Base-by-base conservation (phyloP, 2,888 invertebrate species). In the Catocala nupta region DNA sequence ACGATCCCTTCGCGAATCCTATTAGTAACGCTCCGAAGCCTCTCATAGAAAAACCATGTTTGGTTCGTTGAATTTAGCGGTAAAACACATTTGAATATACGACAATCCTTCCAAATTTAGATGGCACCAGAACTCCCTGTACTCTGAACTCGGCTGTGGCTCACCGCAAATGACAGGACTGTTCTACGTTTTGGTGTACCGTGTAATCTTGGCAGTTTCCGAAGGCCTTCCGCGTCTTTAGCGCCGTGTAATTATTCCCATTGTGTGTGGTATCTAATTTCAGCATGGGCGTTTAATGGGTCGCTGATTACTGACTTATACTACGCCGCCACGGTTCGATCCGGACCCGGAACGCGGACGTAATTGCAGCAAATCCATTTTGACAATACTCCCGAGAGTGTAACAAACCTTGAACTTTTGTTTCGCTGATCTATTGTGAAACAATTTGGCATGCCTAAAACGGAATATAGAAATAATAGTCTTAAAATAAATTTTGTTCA, bases 261-360 rank as follows among this genome's bases (percentile, higher is more conserved):
- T 85, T 87, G 82, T 83, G 80, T 82, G 77, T 75, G 77, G 81
- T 84, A 75, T 81, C 82, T 86, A 85, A 88, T 87, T 85, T 82
- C 81, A 78, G 84, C 80, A 86, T 90, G 86, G 92, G 88, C 88
- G 91, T 87, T 86, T 88, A 90, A 89, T 88, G 78, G 84, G 69
- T 73, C 82, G 76, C 74, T 84, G 84, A 86, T 88, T 86, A 84
- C 83, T 70, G 78, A 78, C 43, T 52, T 55, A 52, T 58, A 55
- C 70, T 74, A 16, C 75, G 75, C 68, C 72, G 73, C 75, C 64
- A 73, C 82, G 75, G 86, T 89, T 88, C 83, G 86, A 65, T 80
- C 77, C 84, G 85, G 83, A 73, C 68, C 67, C 70, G 81, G 84
- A 87, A 89, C 86, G 79, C 87, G 86, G 86, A 88, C 89, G 80